Conservation (phyloP, 2,888 invertebrate genomes). For the Pristionchus mayeri region DNA sequence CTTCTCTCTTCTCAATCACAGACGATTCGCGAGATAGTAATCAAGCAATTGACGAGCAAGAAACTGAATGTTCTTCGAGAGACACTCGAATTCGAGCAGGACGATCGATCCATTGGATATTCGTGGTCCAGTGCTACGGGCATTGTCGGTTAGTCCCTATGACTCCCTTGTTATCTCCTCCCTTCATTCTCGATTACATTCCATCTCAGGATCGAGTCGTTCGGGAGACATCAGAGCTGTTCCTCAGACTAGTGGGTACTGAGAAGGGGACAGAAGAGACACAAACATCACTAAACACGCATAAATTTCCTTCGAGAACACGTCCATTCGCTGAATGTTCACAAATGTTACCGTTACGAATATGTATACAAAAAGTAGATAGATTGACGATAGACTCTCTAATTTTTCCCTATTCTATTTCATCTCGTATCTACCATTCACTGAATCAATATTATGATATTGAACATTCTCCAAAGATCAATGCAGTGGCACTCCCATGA, state of each 20-base stretch:
- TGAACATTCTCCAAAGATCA: no score
- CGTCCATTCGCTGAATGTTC: no score
- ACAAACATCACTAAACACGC: not conserved
- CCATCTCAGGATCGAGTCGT: not conserved
- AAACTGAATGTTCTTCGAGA: not conserved
- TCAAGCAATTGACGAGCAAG: not conserved
- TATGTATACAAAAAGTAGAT: no score
- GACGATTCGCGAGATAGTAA: constrained; percentile 37
- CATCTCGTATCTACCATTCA: no score
- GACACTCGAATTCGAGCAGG: not conserved
- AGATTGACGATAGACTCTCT: no score
- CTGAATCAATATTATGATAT: no score
- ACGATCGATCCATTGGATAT: constrained; percentile 3
- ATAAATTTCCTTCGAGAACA: constrained; percentile 25
- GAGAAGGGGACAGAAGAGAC: not conserved
- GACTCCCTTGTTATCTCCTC: no score
- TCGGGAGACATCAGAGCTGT: not conserved
- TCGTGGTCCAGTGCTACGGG: constrained; percentile 1
- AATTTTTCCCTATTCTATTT: no score
- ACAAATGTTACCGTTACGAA: no score
- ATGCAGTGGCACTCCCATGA: no score
- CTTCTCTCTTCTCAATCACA: not conserved
- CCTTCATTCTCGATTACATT: not conserved
- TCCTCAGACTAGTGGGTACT: not conserved
- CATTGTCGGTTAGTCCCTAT: not conserved